Conservation (phyloP, 2,797 vertebrate species). For the Dallia pectoralis region DNA sequence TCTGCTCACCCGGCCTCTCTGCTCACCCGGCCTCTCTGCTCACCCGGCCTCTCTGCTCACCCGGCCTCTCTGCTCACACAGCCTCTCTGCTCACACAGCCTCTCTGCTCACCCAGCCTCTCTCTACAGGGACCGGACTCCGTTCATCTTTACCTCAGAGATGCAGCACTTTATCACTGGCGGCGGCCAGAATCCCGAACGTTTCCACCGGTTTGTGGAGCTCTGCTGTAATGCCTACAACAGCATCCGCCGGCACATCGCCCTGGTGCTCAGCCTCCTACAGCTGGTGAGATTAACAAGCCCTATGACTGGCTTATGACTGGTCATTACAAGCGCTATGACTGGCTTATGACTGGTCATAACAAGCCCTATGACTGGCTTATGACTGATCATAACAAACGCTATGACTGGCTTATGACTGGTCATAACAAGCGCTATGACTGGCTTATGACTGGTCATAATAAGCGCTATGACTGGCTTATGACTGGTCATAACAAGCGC, state of each 20-base stretch:
- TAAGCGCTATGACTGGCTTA: too few species aligned
- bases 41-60: too few species aligned
- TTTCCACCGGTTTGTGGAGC: constrained; percentile 87
- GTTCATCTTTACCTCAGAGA: constrained; percentile 91
- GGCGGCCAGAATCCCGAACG: constrained; percentile 80
- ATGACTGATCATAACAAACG: too few species aligned
- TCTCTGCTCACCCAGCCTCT: constrained; percentile 2
- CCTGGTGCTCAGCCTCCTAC: constrained; percentile 81
- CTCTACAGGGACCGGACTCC: constrained; percentile 81
- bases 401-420: too few species aligned
- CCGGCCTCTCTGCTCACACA: too few species aligned
- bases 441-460: too few species aligned
- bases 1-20: too few species aligned
- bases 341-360: background rate
- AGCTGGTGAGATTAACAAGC: constrained; percentile 77
- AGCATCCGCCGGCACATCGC: constrained; percentile 77
- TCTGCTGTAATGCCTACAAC: constrained; percentile 89
- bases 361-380: too few species aligned
- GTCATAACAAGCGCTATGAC: too few species aligned
- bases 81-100: too few species aligned
- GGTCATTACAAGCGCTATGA: background rate
- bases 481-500: too few species aligned
- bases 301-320: background rate
- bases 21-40: too few species aligned
- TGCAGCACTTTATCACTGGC: constrained; percentile 90